These are phyloP conservation scores for Papilio elwesi DNA, from an alignment of 2,888 invertebrate genomes.

Conservation along the genomic window DNA sequence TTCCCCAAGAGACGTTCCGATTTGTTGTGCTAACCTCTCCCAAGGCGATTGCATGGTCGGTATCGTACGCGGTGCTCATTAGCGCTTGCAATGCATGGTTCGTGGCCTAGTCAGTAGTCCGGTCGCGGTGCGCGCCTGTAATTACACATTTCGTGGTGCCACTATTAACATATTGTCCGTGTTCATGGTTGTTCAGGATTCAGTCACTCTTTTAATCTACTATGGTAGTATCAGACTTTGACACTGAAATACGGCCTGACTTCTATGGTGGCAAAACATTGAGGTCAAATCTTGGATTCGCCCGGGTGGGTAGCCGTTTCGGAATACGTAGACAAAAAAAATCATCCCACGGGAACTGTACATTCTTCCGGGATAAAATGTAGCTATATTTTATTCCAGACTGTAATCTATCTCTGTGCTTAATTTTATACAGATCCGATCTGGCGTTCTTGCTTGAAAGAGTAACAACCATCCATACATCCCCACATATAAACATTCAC, in stretches of 20 bases:
- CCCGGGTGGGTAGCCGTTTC: no score
- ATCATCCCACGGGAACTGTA: no score
- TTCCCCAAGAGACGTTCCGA: neutral
- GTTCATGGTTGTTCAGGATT: neutral
- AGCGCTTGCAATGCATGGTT: conserved; percentile 27
- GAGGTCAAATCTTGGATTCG: no score
- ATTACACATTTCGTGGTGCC: conserved; percentile 17
- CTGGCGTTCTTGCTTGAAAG: no score
- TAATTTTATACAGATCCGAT: no score
- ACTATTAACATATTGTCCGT: conserved; percentile 16
- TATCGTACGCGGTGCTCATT: conserved; percentile 25
- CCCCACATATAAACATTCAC: no score
- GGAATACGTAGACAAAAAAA: no score
- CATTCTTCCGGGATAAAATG: no score
- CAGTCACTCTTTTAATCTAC: conserved; percentile 7
- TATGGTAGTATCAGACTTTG: neutral
- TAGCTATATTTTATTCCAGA: no score
- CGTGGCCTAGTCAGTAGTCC: neutral
- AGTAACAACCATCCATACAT: no score
- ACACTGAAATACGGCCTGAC: no score
- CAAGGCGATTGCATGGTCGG: neutral
- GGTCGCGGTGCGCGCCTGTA: conserved; percentile 5
- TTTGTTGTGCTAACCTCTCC: neutral
- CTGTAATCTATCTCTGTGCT: no score
- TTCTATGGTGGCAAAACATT: neutral